Percentiles rank a stretch among this genome's conserved stretches.
Evolutionary conservation across 2,888 invertebrate species (phyloP).

Genomic region (Agrilus cyanescens): DNA sequence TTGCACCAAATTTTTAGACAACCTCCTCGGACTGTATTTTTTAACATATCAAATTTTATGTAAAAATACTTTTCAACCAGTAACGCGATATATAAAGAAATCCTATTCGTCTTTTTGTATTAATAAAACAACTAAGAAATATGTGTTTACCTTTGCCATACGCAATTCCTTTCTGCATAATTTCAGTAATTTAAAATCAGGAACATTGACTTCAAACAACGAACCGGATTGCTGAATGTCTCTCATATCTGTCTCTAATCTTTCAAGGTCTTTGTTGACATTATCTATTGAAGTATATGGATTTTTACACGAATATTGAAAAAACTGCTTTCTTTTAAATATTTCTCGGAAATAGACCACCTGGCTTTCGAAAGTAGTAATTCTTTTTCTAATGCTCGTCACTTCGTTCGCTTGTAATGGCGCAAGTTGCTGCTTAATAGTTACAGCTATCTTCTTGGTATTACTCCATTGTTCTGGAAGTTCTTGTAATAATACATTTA

Average conservation of each 20-base stretch:
- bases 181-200: slow-evolving; percentile 85
- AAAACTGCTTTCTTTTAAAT: slow-evolving; percentile 69
- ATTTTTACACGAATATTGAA: slow-evolving; percentile 59
- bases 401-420: slow-evolving; percentile 92
- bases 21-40: no score
- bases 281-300: slow-evolving; percentile 69
- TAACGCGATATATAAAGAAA: no score
- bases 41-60: no score
- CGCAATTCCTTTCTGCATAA: slow-evolving; percentile 84
- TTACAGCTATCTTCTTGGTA: slow-evolving; percentile 82
- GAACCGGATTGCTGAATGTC: slow-evolving; percentile 81
- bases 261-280: slow-evolving; percentile 64
- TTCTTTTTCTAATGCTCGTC: slow-evolving; percentile 76
- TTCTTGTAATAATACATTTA: slow-evolving; percentile 83
- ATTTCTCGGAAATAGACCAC: slow-evolving; percentile 79
- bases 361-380: slow-evolving; percentile 71
- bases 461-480: slow-evolving; percentile 93
- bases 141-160: slow-evolving; percentile 59
- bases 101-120: neutral
- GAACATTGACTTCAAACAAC: slow-evolving; percentile 87
- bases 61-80: no score
- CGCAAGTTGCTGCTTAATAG: slow-evolving; percentile 88
- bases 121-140: no score
- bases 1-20: no score
- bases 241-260: slow-evolving; percentile 76